Evolutionary conservation across 2,888 invertebrate species (phyloP).

Genomic region (Aelia acuminata): DNA sequence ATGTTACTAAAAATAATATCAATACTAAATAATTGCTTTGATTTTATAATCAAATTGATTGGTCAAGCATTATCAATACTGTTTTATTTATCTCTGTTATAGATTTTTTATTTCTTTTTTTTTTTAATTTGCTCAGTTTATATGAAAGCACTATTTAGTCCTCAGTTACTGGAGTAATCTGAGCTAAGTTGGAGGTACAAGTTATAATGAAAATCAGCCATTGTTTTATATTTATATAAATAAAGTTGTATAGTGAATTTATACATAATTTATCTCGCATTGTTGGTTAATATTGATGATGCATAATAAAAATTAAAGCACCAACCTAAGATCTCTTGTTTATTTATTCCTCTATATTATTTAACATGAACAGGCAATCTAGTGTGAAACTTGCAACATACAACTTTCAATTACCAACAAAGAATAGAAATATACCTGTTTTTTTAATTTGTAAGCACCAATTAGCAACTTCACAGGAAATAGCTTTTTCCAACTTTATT

Average conservation of each 20-base stretch:
- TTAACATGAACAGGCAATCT: too few relatives aligned
- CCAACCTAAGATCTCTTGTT: conserved; percentile 10
- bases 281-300: conserved; percentile 57
- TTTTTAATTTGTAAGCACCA: too few relatives aligned
- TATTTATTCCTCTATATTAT: conserved; percentile 31
- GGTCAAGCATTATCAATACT: neutral
- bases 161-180: conserved; percentile 48
- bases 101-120: neutral
- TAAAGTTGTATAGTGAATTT: conserved; percentile 59
- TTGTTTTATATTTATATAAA: conserved; percentile 58
- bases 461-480: too few relatives aligned
- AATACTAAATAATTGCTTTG: conserved; percentile 32
- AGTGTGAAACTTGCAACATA: too few relatives aligned
- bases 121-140: conserved; percentile 56
- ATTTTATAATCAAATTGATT: conserved; percentile 22
- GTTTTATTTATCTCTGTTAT: conserved; percentile 18
- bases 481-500: too few relatives aligned
- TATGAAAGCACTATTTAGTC: conserved; percentile 50
- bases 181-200: conserved; percentile 56
- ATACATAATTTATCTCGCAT: conserved; percentile 58
- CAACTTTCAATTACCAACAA: too few relatives aligned
- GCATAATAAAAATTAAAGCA: conserved; percentile 53
- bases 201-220: conserved; percentile 50
- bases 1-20: neutral
- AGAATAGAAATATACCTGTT: too few relatives aligned